Base-by-base conservation (phyloP, 2,888 invertebrate genomes). In the Apantesis nais region DNA sequence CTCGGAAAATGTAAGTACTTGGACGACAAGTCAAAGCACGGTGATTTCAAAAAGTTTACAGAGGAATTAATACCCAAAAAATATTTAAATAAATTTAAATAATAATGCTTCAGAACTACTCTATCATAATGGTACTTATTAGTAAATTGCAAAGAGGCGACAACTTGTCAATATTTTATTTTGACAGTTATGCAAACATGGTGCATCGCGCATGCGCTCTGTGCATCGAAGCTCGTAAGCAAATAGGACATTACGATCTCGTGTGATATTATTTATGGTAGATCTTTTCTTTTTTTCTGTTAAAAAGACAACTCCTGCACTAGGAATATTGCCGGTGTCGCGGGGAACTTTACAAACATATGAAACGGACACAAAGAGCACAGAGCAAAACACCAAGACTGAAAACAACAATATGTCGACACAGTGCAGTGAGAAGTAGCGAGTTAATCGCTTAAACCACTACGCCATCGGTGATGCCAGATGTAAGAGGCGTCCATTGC, bases 151-250 rank as follows among this genome's bases (percentile, higher is more conserved):
- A 79, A 73, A 73, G 67, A 72, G 69, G 70, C 79, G 83, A 83
- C 80, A 79, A 84, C 72, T 41, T 87, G 86, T 88, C 88, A 89
- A 84, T n/a, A 84, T 60, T 80, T 29, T 73, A 71, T 80, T 73
- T 82, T 86, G 88, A 92, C 93, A 92, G 92, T 91, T 92, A 92
- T 75, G 72, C 83, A 89, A 92, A 92, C 84, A 91, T 80, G 83
- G 80, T 79, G 68, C 79, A 62, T 63, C 64, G 68, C 77, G 68
- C 78, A 73, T 77, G 70, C 77, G 29, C 55, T 58, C 4, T 66
- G 25, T 14, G 52, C 66, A 58, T 62, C 62, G 58, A 22, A 39
- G 69, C 34, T 19, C 14, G 67, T 68, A 65, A 69, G 72, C 70
- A 79, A 81, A 82, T 74, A 78, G n/a, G 29, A 58, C 14, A 4